Base-by-base conservation (phyloP, 2,113 vertebrate species). In the Phalacrocorax aristotelis region DNA sequence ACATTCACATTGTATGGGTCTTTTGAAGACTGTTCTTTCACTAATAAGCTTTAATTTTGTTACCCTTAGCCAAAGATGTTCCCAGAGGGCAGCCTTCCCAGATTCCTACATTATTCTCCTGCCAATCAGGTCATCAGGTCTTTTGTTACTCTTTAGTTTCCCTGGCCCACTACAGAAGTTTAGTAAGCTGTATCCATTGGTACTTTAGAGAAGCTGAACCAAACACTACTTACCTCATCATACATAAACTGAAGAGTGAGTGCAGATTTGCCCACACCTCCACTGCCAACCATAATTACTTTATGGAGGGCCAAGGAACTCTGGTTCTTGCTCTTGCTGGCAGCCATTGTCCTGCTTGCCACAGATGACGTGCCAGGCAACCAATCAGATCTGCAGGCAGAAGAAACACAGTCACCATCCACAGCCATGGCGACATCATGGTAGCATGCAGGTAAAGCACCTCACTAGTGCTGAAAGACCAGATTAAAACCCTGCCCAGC, bases 281-380 rank as follows among this genome's bases (percentile, higher is more conserved):
- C 98, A 19, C 98, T 99, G 89, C 98, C 98, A 44, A 99, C 98
- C 98, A 99, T 99, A 95, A 99, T 99, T 49, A 99, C 98, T 95
- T 99, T 99, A 97, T 99, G 98, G 32, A 99, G 98, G 25, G 97
- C 98, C 96, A 99, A 87, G 57, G 98, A 98, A 91, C 98, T 98
- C 97, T 98, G 98, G 92, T 97, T 98, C 95, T 98, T 99, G 79
- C 95, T 97, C 93, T 98, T 98, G 97, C 97, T 98, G 34, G 98
- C 97, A 86, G 98, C 98, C 98, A 98, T 98, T 65, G 76, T 95
- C 93, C 95, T 54, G 65, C 83, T 93, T 69, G 65, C 86, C 68
- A 85, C 74, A 42, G 57, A 46, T 7, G 19, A 82, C 89, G 51
- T 52, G 20, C 36, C 16, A 87, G 83, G 66, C 79, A 96, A 84